phyloP scores from a whole-genome alignment of 2,888 invertebrate species.

The Luperina nickerlii region DNA sequence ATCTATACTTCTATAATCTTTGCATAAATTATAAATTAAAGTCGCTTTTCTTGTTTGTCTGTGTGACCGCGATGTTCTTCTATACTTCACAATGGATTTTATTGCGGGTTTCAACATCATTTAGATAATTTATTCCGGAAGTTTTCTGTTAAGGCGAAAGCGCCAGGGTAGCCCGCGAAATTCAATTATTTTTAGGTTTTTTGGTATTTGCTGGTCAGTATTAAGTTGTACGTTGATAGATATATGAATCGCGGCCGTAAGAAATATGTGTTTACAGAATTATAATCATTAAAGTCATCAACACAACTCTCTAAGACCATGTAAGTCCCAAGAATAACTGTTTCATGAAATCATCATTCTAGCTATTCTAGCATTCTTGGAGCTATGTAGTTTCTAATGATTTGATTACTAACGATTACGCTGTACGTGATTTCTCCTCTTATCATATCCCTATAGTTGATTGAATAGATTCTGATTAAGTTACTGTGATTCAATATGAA shows the following conservation, averaged over 20 bases:
- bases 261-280: too few species aligned
- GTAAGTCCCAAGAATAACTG: too few species aligned
- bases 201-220: too few species aligned
- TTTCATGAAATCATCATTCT: too few species aligned
- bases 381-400: not conserved
- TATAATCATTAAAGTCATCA: too few species aligned
- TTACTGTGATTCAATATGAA: slow-evolving; percentile 31
- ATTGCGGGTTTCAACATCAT: not conserved
- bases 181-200: too few species aligned
- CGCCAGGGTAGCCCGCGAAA: too few species aligned
- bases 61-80: not conserved
- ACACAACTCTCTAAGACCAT: too few species aligned
- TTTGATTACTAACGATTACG: slow-evolving; percentile 24
- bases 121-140: not conserved
- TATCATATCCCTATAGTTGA: slow-evolving; percentile 5
- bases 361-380: too few species aligned
- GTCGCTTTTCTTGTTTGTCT: not conserved
- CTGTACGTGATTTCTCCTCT: slow-evolving; percentile 25
- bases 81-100: not conserved
- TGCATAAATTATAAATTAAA: not conserved
- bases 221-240: too few species aligned
- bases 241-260: too few species aligned
- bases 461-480: slow-evolving; percentile 32
- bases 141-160: too few species aligned
- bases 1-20: not conserved